Evolutionary conservation across 2,888 invertebrate species (phyloP).

Genomic region (Nemotelus nigrinus): DNA sequence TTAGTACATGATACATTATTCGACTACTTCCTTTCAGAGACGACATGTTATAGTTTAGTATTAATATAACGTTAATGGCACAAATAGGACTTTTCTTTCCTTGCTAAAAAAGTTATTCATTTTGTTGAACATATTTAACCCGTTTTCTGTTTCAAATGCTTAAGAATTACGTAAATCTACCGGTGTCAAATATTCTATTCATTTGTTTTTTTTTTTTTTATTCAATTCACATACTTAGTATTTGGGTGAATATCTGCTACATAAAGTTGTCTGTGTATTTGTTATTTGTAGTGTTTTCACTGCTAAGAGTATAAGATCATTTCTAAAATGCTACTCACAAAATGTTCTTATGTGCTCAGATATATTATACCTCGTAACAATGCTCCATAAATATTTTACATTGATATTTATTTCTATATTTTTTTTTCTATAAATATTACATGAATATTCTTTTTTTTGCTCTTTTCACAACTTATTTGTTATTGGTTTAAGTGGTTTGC

Average conservation of each 20-base stretch:
- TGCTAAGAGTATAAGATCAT: neutral
- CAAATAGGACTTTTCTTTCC: constrained; percentile 20
- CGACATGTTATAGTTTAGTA: too few relatives aligned
- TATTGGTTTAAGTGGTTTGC: constrained; percentile 10
- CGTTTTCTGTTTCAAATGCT: constrained; percentile 23
- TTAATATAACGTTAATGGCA: constrained; percentile 14
- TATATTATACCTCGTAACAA: neutral
- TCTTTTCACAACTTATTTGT: neutral
- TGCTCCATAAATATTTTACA: constrained; percentile 3
- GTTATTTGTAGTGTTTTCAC: neutral
- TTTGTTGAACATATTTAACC: constrained; percentile 20
- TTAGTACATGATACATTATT: too few relatives aligned
- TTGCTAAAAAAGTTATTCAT: neutral
- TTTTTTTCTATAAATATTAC: neutral
- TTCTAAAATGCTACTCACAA: neutral
- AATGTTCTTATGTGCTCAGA: neutral
- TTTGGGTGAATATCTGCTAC: neutral
- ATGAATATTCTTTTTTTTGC: constrained; percentile 14
- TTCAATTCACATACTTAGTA: neutral
- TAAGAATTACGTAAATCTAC: neutral
- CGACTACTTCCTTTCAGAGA: too few relatives aligned
- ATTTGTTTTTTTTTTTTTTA: neutral
- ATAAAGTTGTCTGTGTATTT: neutral
- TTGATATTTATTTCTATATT: neutral
- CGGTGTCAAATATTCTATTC: neutral